Evolutionary conservation across 2,888 invertebrate species (phyloP), one percentile per base, ranked within the genome.

Genomic region (Cerastis leucographa): DNA sequence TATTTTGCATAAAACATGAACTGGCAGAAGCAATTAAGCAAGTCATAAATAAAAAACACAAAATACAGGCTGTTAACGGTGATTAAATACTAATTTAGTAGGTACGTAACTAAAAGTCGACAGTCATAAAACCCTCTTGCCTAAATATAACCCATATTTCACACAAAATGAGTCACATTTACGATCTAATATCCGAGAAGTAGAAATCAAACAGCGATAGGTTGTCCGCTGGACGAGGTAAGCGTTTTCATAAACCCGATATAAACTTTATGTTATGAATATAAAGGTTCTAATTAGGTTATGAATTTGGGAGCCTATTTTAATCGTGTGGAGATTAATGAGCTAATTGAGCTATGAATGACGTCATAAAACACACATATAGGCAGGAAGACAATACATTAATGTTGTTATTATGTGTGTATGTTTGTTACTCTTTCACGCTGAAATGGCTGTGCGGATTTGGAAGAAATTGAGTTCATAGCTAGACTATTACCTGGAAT

Each of bases 131-230:
- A 76, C 49, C 49, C 49, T 51, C 3, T 25, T 22, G 9, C 35
- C 25, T 56, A 35, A 76, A 88, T 84, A 88, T 79, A 79, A 83
- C 78, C 74, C 22, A 74, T 87, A 89, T 88, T 87, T 90, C 81
- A 88, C 80, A 76, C 78, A 71, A 80, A 85, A 85, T 79, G 80
- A 81, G 80, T 49, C 68, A 78, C 80, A 88, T 89, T 90, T 89
- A 89, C 80, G 74, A 78, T 76, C 82, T 86, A 81, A 91, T 91
- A 89, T 91, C 91, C 91, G 87, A 84, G 86, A 78, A 78, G 65
- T 87, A 84, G 87, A 88, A 89, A 89, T 89, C 89, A 90, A 87
- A 81, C 69, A 77, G 69, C 35, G 35, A 35, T 35, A 67, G 59
- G 75, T 78, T 51, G 54, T 35, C 35, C 29, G 2, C n/a, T 25